A percentile compares a stretch with the other conserved stretches of the same genome.
Evolutionary conservation across 2,113 vertebrate genomes (phyloP).

Genomic region (Pseudopipra pipra): DNA sequence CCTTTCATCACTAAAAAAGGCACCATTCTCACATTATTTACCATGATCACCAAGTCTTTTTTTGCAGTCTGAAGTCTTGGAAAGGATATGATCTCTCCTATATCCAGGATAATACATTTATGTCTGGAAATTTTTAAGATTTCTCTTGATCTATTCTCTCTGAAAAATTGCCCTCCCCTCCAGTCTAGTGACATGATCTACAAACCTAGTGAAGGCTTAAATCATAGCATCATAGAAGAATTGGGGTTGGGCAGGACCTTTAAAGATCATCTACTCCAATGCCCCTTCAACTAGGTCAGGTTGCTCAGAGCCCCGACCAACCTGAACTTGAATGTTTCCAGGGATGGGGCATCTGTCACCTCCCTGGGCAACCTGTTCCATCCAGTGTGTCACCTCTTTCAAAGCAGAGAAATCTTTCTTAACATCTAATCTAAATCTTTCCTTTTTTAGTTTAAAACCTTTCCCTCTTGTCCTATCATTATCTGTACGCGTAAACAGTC

Average conservation of each 20-base stretch:
- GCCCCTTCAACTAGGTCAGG: neutral
- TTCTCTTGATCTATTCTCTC: neutral
- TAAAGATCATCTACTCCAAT: neutral
- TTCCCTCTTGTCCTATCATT: neutral
- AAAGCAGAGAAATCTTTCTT: neutral
- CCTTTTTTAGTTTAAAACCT: neutral
- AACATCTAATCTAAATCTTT: neutral
- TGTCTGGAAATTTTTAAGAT: neutral
- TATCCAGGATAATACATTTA: neutral
- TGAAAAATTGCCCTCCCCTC: neutral
- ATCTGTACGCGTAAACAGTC: neutral
- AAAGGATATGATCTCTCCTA: neutral
- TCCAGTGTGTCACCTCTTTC: neutral
- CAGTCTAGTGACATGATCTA: neutral
- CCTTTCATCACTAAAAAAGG: neutral
- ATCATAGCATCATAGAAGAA: neutral
- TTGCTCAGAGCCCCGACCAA: rapidly evolving
- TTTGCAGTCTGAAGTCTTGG: neutral
- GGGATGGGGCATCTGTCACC: neutral
- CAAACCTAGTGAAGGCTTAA: neutral
- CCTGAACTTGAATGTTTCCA: neutral
- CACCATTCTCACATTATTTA: neutral
- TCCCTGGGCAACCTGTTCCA: neutral
- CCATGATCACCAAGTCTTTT: neutral
- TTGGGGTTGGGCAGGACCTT: neutral